Evolutionary conservation across 2,888 invertebrate species (phyloP).

Genomic region (Diarsia mendica): DNA sequence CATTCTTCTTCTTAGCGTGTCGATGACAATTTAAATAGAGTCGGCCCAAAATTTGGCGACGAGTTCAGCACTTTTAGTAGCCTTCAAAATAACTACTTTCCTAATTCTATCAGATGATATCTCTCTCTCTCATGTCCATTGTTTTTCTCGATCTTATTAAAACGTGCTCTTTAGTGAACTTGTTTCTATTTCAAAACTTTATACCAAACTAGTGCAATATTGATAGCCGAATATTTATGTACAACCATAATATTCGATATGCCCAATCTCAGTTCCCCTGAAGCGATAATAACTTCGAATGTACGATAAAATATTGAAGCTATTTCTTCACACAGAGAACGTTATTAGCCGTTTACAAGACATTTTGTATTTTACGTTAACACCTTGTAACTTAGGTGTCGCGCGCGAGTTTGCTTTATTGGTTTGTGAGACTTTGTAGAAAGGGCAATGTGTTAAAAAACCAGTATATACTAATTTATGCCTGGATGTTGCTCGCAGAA

Average conservation of each 20-base stretch:
- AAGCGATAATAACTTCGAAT: conserved; percentile 51
- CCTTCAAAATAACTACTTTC: no score
- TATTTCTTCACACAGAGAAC: conserved; percentile 40
- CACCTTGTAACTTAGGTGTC: conserved; percentile 43
- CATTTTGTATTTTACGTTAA: conserved; percentile 45
- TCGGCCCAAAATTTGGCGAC: no score
- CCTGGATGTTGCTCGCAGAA: no score
- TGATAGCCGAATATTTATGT: conserved; percentile 28
- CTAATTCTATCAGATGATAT: no score
- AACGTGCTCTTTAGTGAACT: no score
- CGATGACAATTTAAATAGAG: no score
- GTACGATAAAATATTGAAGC: conserved; percentile 47
- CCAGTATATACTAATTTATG: neutral
- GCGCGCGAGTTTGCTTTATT: neutral
- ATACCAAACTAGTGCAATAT: neutral
- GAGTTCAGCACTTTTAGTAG: no score
- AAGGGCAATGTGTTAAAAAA: neutral
- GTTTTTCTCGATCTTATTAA: no score
- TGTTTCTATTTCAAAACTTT: no score
- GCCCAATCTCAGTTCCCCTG: conserved; percentile 33
- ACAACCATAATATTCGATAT: conserved; percentile 42
- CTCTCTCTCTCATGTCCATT: no score
- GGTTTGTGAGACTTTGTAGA: neutral
- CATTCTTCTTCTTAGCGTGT: no score
- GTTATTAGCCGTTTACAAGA: conserved; percentile 42